phyloP scores from a whole-genome alignment of 1,140 invertebrate species.

The Drosophila funebris region DNA sequence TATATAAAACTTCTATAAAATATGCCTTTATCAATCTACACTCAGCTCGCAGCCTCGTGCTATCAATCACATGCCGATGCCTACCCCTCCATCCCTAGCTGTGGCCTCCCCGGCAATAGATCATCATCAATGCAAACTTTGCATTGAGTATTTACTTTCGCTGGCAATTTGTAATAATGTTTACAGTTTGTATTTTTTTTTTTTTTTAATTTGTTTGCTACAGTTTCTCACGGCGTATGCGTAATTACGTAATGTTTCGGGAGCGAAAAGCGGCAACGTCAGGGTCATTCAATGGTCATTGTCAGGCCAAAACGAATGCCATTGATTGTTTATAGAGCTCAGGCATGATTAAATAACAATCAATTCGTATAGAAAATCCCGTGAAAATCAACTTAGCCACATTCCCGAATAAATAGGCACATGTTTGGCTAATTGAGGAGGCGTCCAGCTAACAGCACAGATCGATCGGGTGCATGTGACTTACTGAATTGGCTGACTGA shows the following conservation, averaged over 20 bases:
- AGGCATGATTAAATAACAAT: conserved; percentile 72
- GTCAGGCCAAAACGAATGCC: conserved; percentile 38
- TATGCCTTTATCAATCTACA: conserved; percentile 17
- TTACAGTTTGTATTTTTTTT: not conserved
- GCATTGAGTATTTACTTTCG: conserved; percentile 32
- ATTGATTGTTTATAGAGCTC: conserved; percentile 63
- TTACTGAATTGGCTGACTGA: not conserved
- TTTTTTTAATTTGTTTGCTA: conserved; percentile 1
- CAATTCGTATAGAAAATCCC: conserved; percentile 32
- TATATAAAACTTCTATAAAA: conserved; percentile 4
- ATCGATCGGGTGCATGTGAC: conserved; percentile 71
- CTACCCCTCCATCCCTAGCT: not conserved
- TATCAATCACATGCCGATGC: conserved; percentile 32
- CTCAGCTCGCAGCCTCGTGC: conserved; percentile 4
- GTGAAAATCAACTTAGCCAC: conserved; percentile 6
- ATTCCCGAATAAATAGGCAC: not conserved
- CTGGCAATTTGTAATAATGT: conserved; percentile 2
- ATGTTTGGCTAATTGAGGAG: conserved; percentile 43
- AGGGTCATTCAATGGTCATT: conserved; percentile 63
- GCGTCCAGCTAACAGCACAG: conserved; percentile 13
- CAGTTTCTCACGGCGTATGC: conserved; percentile 59
- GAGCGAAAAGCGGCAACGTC: conserved; percentile 23
- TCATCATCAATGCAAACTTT: conserved; percentile 11
- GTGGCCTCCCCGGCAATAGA: not conserved
- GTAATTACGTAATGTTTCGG: conserved; percentile 57